Evolutionary conservation across 2,888 invertebrate genomes (phyloP).

Genomic region (Caenorhabditis macrosperma): DNA sequence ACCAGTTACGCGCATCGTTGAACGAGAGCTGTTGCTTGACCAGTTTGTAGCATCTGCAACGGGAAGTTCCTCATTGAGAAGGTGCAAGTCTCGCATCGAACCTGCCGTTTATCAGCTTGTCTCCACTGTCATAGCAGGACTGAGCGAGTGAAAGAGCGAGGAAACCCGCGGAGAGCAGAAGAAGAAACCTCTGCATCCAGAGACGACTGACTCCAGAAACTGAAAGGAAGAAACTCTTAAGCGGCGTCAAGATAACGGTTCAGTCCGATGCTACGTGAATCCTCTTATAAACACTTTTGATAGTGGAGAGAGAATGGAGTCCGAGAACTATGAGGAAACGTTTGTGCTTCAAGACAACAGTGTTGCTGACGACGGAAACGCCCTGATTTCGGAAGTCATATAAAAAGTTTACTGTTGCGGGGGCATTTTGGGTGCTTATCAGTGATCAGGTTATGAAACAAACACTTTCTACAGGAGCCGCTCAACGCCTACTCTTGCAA

Average conservation of each 20-base stretch:
- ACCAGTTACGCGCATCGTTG: constrained; percentile 26
- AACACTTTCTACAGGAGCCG: neutral
- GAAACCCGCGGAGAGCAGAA: neutral
- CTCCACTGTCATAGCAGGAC: neutral
- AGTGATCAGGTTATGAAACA: neutral
- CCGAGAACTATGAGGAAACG: neutral
- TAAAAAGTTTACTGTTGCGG: neutral
- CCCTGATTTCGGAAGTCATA: neutral
- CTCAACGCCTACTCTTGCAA: constrained; percentile 2
- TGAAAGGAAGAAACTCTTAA: constrained; percentile 2
- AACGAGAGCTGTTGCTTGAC: constrained; percentile 26
- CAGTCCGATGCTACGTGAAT: neutral
- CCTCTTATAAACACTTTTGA: neutral
- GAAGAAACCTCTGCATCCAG: neutral
- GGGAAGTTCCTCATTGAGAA: no score
- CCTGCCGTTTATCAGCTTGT: neutral
- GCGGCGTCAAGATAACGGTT: neutral
- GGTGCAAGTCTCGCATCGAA: no score
- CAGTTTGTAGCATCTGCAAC: constrained; percentile 37
- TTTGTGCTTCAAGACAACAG: neutral
- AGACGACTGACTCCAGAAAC: neutral
- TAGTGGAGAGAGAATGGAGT: neutral
- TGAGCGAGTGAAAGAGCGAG: neutral
- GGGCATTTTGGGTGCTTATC: neutral
- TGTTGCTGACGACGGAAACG: neutral